phyloP scores from a whole-genome alignment of 2,113 vertebrate species.

The Chloebia gouldiae region DNA sequence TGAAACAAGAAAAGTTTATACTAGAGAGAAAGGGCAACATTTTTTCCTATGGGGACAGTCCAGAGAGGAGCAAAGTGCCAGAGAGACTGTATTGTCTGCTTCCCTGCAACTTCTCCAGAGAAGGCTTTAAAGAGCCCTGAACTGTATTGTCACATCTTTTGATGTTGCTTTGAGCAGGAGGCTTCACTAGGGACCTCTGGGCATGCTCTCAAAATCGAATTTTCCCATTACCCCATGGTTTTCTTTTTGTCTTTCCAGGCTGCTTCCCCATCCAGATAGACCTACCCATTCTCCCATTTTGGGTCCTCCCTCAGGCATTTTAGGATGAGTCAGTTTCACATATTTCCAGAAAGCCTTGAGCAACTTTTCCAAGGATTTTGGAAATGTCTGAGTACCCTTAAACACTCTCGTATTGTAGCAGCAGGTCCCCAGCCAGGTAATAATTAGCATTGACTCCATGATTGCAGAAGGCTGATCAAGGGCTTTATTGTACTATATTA shows the following conservation, averaged over 20 bases:
- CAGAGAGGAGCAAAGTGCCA: background rate
- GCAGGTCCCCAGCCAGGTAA: no score
- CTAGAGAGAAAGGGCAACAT: background rate
- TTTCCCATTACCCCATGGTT: background rate
- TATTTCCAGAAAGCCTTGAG: background rate
- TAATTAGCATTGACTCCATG: no score
- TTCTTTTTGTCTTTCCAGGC: background rate
- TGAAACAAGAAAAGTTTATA: background rate
- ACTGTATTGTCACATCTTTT: background rate
- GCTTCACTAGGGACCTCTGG: background rate
- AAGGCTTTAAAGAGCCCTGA: background rate
- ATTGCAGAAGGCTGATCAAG: no score
- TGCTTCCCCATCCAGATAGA: background rate
- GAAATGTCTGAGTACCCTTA: background rate
- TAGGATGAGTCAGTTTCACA: background rate
- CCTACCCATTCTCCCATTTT: background rate
- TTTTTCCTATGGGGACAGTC: background rate
- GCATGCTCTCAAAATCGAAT: background rate
- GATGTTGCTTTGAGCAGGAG: background rate
- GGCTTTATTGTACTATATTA: no score
- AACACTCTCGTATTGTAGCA: accelerated
- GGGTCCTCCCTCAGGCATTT: background rate
- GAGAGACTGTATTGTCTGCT: background rate
- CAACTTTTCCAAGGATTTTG: background rate
- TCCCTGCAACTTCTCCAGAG: background rate